Base-by-base conservation (phyloP, 2,888 invertebrate genomes). In the Plemyria rubiginata region DNA sequence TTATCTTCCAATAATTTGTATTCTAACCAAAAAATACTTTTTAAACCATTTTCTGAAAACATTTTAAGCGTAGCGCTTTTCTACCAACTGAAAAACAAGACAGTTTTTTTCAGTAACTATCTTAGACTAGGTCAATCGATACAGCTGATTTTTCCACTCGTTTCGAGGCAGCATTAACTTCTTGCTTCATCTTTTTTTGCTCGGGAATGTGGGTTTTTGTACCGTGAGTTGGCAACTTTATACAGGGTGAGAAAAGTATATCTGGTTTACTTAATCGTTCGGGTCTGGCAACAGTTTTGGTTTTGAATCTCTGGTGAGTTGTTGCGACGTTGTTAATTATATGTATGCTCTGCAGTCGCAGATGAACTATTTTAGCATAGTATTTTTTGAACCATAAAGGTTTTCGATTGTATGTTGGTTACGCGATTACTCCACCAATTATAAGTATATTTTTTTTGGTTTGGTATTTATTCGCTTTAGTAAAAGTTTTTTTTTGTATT, bases 111-210 rank as follows among this genome's bases (percentile, higher is more conserved):
- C 8, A 52, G 46, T 59, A 54, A 41, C 46, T 29, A 46, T 45
- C 46, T 48, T 43, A 58, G 48, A 43, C 15, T 36, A 38, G 60
- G 60, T 64, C 64, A 64, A 60, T 56, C 60, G 53, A 54, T 64
- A 53, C 40, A 32, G 4, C 54, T 43, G 54, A 45, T 54, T 36
- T 28, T 15, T 40, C 40, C 46, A 49, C 53, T 60, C 54, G 54
- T 32, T 50, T 12, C 54, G 51, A 43, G 22, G 48, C n/a, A 51
- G 51, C 51, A 55, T 59, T 55, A 55, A 52, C 63, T 59, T 60
- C 63, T 63, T 56, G 64, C 56, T 53, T 4, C 40, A 55, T 38
- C 12, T 28, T 51, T 61, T 56, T 64, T 59, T 54, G 49, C 16
- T 45, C 58, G 15, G 13, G 45, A 54, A 50, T 48, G 53, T 59